Conservation (phyloP, 2,113 vertebrate species). For the Turdus rufiventris region DNA sequence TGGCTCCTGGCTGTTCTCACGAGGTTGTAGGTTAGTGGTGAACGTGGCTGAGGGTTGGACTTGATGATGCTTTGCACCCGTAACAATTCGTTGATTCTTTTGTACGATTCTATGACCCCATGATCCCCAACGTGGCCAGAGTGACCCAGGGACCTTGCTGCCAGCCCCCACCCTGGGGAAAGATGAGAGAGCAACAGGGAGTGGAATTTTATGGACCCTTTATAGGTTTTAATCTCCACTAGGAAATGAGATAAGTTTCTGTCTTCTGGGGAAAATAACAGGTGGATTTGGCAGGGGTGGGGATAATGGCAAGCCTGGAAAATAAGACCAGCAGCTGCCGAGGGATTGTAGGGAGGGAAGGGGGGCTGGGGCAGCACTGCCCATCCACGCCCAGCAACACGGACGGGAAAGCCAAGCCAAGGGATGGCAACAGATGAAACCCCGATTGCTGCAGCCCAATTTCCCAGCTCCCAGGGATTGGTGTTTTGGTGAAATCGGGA, state of each 20-base stretch:
- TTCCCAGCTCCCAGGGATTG: not conserved
- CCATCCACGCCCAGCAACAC: not conserved
- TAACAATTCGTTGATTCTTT: not conserved
- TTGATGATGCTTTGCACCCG: not conserved
- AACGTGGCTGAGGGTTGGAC: not conserved
- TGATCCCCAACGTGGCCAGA: fast-evolving
- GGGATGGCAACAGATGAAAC: fast-evolving
- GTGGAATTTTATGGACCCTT: not conserved
- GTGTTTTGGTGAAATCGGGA: not conserved
- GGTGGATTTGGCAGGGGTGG: not conserved
- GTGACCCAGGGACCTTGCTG: not conserved
- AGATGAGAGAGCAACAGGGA: not conserved
- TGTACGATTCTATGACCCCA: fast-evolving
- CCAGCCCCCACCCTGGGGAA: not conserved
- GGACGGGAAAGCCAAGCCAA: not conserved
- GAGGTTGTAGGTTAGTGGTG: too few species aligned
- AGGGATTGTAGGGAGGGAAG: not conserved
- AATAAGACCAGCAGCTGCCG: not conserved
- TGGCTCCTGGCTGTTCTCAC: not conserved
- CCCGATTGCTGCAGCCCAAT: not conserved
- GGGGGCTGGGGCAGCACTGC: fast-evolving
- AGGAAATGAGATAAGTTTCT: not conserved
- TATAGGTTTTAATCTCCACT: not conserved
- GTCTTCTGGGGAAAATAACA: not conserved
- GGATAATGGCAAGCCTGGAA: not conserved